A percentile compares a stretch with the other conserved stretches of the same genome.
These are phyloP conservation scores for Zaprionus ghesquierei DNA, from an alignment of 1,140 invertebrate genomes.

Conservation along the genomic window DNA sequence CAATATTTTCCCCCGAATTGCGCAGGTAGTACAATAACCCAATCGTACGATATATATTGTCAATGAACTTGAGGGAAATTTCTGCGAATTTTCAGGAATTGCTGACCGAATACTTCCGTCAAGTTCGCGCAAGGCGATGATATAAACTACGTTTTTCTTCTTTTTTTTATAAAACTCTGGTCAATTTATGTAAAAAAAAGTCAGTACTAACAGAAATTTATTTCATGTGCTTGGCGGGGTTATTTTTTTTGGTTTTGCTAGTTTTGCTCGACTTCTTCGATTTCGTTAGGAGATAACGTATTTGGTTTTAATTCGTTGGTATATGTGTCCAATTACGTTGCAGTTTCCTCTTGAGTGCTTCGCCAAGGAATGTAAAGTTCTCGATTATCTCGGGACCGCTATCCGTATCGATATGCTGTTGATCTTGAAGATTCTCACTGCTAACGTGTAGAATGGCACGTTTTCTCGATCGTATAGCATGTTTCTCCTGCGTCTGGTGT, in stretches of 20 bases:
- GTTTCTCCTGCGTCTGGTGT: background rate
- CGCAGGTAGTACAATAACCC: background rate
- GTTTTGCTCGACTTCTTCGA: background rate
- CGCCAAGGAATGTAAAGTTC: background rate
- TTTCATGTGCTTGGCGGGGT: no score
- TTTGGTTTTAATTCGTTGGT: background rate
- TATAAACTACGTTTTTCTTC: background rate
- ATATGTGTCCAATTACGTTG: background rate
- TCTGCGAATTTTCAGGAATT: background rate
- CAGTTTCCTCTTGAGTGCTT: background rate
- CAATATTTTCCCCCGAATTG: background rate
- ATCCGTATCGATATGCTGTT: background rate
- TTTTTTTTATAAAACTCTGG: background rate
- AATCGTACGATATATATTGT: constrained; percentile 9
- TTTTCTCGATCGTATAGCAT: background rate
- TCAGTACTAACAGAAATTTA: background rate
- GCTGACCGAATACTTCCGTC: constrained; percentile 25
- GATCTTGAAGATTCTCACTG: background rate
- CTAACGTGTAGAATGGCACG: background rate
- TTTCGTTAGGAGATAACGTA: background rate
- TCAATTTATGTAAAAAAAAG: background rate
- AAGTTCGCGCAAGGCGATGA: background rate
- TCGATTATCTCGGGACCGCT: background rate
- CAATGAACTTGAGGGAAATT: constrained; percentile 24
- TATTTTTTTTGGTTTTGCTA: background rate